A percentile compares a stretch with the other conserved stretches of the same genome.
phyloP scores from a whole-genome alignment of 2,888 invertebrate species.

The Acronicta aceris region DNA sequence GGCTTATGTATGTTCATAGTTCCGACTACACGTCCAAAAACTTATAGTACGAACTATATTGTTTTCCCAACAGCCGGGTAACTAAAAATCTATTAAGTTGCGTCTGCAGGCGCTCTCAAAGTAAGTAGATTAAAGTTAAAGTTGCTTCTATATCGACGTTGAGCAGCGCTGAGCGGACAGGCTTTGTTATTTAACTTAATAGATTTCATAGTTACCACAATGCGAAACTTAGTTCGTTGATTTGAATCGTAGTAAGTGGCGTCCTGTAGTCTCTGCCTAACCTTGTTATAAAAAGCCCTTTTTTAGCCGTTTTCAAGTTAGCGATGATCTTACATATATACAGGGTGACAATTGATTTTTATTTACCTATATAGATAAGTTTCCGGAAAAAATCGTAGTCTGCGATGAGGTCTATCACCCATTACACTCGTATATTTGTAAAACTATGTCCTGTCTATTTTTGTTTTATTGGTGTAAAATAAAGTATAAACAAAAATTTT shows the following conservation, averaged over 20 bases:
- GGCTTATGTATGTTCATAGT: too few species aligned
- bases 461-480: too few species aligned
- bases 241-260: background rate
- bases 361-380: too few species aligned
- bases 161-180: constrained; percentile 1
- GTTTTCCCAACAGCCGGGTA: background rate
- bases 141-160: constrained; percentile 26
- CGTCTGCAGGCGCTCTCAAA: constrained; percentile 20
- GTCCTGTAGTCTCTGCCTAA: too few species aligned
- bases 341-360: too few species aligned
- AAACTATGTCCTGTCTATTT: too few species aligned
- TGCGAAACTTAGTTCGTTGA: background rate
- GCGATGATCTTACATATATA: too few species aligned
- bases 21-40: background rate
- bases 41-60: background rate
- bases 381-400: too few species aligned
- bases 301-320: too few species aligned
- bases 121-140: constrained; percentile 35
- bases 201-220: constrained; percentile 3
- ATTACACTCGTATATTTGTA: too few species aligned
- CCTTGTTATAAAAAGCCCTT: constrained; percentile 64
- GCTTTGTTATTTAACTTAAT: constrained; percentile 22
- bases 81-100: constrained; percentile 28
- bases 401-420: too few species aligned
- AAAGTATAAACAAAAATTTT: too few species aligned